These are phyloP conservation scores for Siderastrea siderea DNA, from an alignment of 92 coral and sea anemone genomes.

Conservation along the genomic window DNA sequence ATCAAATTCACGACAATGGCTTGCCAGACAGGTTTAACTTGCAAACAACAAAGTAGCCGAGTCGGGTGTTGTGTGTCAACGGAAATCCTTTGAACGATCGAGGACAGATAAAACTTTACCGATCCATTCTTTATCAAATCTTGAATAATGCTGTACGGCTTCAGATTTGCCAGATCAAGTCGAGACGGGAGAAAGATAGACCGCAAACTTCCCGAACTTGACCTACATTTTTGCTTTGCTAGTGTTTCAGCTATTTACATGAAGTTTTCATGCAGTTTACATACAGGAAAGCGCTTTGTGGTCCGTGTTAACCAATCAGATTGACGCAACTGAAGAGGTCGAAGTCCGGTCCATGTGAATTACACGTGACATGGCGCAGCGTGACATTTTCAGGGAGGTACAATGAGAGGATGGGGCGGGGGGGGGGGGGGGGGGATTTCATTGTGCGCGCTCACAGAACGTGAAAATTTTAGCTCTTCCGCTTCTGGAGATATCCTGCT, in stretches of 20 bases:
- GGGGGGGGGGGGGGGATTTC: no score
- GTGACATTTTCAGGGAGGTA: background rate
- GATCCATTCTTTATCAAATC: background rate
- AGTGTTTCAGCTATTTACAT: background rate
- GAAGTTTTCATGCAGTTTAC: background rate
- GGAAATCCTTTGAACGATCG: background rate
- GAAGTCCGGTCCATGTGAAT: background rate
- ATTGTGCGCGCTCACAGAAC: no score
- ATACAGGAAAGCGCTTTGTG: background rate
- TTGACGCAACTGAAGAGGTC: conserved; percentile 18
- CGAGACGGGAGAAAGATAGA: background rate
- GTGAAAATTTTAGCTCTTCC: no score
- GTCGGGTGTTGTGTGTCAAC: background rate
- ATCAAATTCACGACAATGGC: conserved; percentile 6
- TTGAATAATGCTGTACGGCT: background rate
- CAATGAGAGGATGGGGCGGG: no score
- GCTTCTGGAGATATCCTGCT: no score
- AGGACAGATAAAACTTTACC: background rate
- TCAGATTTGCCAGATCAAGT: background rate
- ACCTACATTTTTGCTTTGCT: background rate
- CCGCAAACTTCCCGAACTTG: background rate
- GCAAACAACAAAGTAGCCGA: background rate
- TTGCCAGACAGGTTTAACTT: conserved; percentile 1
- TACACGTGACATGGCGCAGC: conserved; percentile 12
- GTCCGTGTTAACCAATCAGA: conserved; percentile 26